Base-by-base conservation (phyloP, 2,113 vertebrate genomes). In the Crotalus tigris region DNA sequence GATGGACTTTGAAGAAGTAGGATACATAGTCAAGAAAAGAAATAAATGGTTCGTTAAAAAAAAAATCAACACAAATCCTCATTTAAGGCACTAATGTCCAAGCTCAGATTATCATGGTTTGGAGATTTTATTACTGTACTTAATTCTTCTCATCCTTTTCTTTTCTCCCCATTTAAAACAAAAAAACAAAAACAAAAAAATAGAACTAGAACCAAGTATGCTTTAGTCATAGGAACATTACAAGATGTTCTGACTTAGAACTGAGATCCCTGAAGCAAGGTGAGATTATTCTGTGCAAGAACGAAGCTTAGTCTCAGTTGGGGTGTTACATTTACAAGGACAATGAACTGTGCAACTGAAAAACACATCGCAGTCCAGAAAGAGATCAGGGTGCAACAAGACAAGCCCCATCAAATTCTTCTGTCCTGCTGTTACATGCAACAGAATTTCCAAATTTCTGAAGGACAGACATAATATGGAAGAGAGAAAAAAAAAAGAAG, bases 151-250 rank as follows among this genome's bases (percentile, higher is more conserved):
- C 51, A n/a, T 53, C 13, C 11, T 15, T 57, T 75, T 55, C 59
- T 46, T 85, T 94, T 96, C 95, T 92, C 90, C 96, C 94, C 96
- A 96, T 94, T 93, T 92, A 39, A 33, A 51, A 53, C 53, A 69
- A 90, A 64, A 57, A 2, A 24, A 23, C n/a, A n/a, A 24, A 19
- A 17, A 12, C 26, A 19, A 39, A 11, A 15, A 13, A 53, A 91
- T 93, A 94, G 93, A 95, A 95, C 91, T 92, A 90, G 94, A 95
- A 96, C 1, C 2, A 96, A 96, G 92, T 4, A 90, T 95, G 92
- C 64, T 23, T 92, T 96, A 93, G 94, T 94, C 91, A 92, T 23
- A 44, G 58, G 95, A 95, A 87, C 92, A 94, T 88, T 96, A 94
- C 85, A 94, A 95, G 92, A 87, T 5, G 0, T 94, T 92, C 92